These are phyloP conservation scores for Oceanodroma leucorhoa DNA, from an alignment of 2,797 vertebrate species.

Conservation along the genomic window DNA sequence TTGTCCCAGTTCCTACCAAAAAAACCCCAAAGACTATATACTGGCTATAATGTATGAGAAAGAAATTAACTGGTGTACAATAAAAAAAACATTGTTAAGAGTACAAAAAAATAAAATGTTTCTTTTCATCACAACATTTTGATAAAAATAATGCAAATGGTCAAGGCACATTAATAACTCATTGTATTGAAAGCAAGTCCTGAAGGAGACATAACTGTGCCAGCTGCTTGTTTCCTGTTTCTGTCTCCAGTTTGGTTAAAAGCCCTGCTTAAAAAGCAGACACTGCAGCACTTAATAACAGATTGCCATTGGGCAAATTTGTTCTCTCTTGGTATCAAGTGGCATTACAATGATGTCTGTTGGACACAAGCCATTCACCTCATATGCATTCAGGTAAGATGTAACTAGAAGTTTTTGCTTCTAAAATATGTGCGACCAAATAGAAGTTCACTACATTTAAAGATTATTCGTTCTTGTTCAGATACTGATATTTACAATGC, in stretches of 20 bases:
- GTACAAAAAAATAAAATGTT: neutral
- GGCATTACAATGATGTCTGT: neutral
- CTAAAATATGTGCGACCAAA: neutral
- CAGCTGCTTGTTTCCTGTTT: constrained; percentile 8
- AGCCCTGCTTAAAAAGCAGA: constrained; percentile 32
- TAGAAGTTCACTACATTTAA: neutral
- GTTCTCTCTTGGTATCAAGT: neutral
- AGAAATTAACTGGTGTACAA: neutral
- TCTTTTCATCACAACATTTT: neutral
- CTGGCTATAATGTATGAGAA: neutral
- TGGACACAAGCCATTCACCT: neutral
- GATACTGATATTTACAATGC: neutral
- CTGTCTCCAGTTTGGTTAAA: constrained; percentile 16
- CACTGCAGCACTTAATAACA: constrained; percentile 24
- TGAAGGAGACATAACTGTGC: constrained; percentile 16
- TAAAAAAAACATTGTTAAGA: neutral
- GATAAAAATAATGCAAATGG: neutral
- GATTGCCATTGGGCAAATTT: constrained; percentile 12
- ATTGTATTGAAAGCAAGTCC: neutral
- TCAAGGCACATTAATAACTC: constrained; percentile 12
- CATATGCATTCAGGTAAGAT: neutral
- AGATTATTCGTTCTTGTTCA: neutral
- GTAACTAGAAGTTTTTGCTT: neutral
- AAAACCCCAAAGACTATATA: neutral
- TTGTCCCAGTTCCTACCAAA: neutral